Conservation (phyloP, 2,888 invertebrate species). For the Epirrhoe tristata region DNA sequence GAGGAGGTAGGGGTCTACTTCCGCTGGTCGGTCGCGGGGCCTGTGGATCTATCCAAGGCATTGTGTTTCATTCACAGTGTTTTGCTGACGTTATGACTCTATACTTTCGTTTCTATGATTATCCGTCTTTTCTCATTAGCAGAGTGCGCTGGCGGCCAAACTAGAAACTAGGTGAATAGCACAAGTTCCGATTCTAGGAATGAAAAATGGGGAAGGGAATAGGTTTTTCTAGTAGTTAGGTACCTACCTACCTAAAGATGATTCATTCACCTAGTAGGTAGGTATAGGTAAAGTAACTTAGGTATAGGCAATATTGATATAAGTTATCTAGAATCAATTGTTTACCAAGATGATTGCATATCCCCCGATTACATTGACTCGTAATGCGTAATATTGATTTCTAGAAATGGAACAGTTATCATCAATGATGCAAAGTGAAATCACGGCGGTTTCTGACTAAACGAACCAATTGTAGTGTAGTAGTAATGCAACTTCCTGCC, state of each 20-base stretch:
- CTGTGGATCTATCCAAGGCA: conserved; percentile 63
- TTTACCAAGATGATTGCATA: conserved; percentile 10
- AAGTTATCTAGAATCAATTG: conserved; percentile 11
- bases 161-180: conserved; percentile 30
- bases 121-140: conserved; percentile 39
- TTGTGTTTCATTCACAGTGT: conserved; percentile 80
- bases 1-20: conserved; percentile 53
- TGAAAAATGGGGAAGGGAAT: background rate
- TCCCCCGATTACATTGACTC: conserved; percentile 6
- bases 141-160: conserved; percentile 32
- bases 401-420: conserved; percentile 4
- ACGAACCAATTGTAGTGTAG: conserved; percentile 35
- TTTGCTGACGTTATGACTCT: conserved; percentile 66
- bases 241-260: background rate
- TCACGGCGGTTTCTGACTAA: conserved; percentile 47
- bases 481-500: conserved; percentile 54
- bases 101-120: conserved; percentile 63
- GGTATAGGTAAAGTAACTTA: background rate
- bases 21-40: conserved; percentile 53
- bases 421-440: conserved; percentile 27
- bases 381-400: background rate
- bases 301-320: too few species aligned
- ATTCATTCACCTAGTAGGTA: background rate
- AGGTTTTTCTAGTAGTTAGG: background rate
- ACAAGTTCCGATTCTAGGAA: conserved; percentile 1